Percentiles rank a stretch among this genome's conserved stretches.
phyloP scores from a whole-genome alignment of 1,140 invertebrate species.

The Gryllus bimaculatus region DNA sequence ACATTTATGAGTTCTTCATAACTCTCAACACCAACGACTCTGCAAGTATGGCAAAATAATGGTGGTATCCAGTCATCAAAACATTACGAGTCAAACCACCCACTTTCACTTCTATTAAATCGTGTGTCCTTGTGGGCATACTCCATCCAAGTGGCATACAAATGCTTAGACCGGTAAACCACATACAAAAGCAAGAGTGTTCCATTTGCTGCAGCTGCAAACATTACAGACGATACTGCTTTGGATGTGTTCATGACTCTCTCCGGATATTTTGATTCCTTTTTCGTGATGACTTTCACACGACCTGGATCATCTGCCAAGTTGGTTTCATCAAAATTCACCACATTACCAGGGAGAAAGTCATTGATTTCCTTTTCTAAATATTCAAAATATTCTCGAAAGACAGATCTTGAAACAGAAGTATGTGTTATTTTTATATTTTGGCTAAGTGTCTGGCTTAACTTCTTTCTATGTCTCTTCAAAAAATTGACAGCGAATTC shows the following conservation, averaged over 20 bases:
- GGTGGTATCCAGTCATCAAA: conserved; percentile 28
- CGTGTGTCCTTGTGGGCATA: conserved; percentile 25
- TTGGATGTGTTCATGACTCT: conserved; percentile 25
- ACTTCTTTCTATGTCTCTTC: neutral
- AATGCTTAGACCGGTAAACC: conserved; percentile 27
- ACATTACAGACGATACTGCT: conserved; percentile 26
- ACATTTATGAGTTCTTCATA: no score
- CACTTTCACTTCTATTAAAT: conserved; percentile 26
- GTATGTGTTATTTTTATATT: neutral
- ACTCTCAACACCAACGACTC: no score
- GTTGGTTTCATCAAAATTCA: conserved; percentile 33
- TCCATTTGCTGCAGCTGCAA: conserved; percentile 26
- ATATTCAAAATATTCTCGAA: conserved; percentile 9
- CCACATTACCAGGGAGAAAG: conserved; percentile 21
- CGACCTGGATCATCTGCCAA: conserved; percentile 31
- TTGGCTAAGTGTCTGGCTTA: neutral
- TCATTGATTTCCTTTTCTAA: conserved; percentile 12
- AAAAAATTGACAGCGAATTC: neutral
- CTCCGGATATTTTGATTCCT: conserved; percentile 27
- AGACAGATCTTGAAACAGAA: neutral
- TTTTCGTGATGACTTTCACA: conserved; percentile 25
- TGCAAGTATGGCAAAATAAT: conserved; percentile 26
- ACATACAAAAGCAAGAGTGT: conserved; percentile 26
- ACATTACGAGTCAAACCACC: conserved; percentile 28
- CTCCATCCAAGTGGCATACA: conserved; percentile 30